A percentile compares a stretch with the other conserved stretches of the same genome.
These are phyloP conservation scores for Argopecten irradians DNA, from an alignment of 1,140 invertebrate genomes.

Conservation along the genomic window DNA sequence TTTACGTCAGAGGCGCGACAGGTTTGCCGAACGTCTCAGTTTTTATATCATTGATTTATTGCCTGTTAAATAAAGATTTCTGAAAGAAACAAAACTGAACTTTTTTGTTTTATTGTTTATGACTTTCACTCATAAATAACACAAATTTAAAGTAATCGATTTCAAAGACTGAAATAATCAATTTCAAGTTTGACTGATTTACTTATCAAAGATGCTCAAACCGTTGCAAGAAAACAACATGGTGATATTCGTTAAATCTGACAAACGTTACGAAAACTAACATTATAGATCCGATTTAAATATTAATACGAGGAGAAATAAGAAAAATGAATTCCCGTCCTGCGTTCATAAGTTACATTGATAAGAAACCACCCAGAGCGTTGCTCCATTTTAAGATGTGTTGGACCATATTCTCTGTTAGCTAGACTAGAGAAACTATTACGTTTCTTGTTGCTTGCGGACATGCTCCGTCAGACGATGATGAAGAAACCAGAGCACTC, in stretches of 20 bases:
- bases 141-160: too few relatives aligned
- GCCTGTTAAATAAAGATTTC: constrained; percentile 16
- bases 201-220: too few relatives aligned
- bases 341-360: background rate
- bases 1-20: background rate
- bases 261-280: too few relatives aligned
- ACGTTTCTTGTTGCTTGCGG: background rate
- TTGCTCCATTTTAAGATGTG: background rate
- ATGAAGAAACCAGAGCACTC: background rate
- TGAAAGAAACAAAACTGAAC: background rate
- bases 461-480: background rate
- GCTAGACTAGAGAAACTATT: background rate
- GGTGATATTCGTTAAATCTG: too few relatives aligned
- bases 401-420: background rate
- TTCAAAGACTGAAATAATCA: too few relatives aligned
- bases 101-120: background rate
- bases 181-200: too few relatives aligned
- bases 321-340: too few relatives aligned
- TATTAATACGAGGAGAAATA: too few relatives aligned
- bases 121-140: too few relatives aligned
- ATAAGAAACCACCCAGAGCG: constrained; percentile 4
- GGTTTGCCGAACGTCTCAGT: background rate
- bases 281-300: too few relatives aligned
- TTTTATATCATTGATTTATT: constrained; percentile 1
- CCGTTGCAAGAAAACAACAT: too few relatives aligned